Conservation (phyloP, 1,140 invertebrate genomes). For the Conus betulinus region DNA sequence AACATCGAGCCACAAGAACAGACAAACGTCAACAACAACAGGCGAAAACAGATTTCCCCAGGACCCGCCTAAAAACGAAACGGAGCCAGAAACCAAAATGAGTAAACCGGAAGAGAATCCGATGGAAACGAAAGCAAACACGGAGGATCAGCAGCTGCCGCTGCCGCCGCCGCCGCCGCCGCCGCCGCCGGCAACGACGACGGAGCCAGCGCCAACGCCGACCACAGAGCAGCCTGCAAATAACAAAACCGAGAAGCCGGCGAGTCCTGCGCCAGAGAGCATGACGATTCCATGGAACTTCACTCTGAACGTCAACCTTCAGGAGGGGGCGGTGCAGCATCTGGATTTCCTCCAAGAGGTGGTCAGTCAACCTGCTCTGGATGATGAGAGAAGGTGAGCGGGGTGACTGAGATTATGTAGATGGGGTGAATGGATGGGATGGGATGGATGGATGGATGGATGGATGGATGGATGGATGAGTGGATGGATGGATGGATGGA, state of each 20-base stretch:
- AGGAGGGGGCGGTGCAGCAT: slow-evolving; percentile 23
- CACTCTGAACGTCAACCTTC: slow-evolving; percentile 35
- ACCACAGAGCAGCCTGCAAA: background rate
- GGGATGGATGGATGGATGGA: too few relatives aligned
- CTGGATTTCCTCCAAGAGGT: slow-evolving; percentile 31
- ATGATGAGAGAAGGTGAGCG: slow-evolving; percentile 27
- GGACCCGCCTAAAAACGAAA: background rate
- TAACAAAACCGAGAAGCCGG: background rate
- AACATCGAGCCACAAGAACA: too few relatives aligned
- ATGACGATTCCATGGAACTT: slow-evolving; percentile 34
- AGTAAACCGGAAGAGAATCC: background rate
- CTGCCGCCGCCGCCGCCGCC: too few relatives aligned
- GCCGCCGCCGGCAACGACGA: background rate
- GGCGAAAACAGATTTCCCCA: too few relatives aligned
- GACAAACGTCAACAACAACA: too few relatives aligned
- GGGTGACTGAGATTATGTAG: background rate
- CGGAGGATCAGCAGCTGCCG: too few relatives aligned
- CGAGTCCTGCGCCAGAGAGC: background rate
- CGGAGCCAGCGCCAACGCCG: background rate
- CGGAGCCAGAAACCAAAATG: background rate
- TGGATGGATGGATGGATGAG: too few relatives aligned
- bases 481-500: too few relatives aligned
- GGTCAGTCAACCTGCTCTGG: background rate
- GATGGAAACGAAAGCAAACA: too few relatives aligned
- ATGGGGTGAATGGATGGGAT: too few relatives aligned